phyloP scores from a whole-genome alignment of 2,797 vertebrate species.

The Channa striata region DNA sequence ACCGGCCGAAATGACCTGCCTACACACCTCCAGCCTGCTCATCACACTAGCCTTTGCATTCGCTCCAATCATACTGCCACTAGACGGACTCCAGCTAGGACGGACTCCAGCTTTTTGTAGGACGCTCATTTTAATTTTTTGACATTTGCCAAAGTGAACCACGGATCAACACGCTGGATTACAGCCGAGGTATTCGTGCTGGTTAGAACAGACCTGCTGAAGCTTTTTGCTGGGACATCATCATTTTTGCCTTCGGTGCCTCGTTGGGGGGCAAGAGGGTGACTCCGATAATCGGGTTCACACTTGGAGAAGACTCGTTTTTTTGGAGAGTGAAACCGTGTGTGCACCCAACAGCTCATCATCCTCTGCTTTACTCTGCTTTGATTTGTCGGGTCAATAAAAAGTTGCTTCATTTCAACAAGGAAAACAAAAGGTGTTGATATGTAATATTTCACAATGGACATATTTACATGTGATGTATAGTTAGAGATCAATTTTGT shows the following conservation, averaged over 20 bases:
- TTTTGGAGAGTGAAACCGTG: conserved; percentile 33
- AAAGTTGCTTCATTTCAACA: conserved; percentile 28
- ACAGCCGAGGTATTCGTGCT: conserved; percentile 32
- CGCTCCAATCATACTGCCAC: conserved; percentile 22
- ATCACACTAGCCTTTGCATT: conserved; percentile 54
- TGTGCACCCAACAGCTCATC: conserved; percentile 20
- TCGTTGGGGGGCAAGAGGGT: conserved; percentile 42
- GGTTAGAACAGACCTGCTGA: conserved; percentile 36
- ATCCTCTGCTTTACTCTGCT: conserved; percentile 44
- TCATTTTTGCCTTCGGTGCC: conserved; percentile 47
- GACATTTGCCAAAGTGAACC: no score
- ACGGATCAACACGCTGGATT: conserved; percentile 38
- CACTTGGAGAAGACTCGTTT: conserved; percentile 20
- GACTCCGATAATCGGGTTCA: conserved; percentile 42
- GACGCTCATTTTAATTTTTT: no score
- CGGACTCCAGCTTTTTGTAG: conserved; percentile 55
- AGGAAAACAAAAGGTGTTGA: conserved; percentile 32
- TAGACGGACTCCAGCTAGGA: conserved; percentile 16
- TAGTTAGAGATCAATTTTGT: conserved; percentile 55
- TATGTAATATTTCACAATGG: conserved; percentile 20
- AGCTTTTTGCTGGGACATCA: conserved; percentile 32
- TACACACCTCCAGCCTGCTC: conserved; percentile 48
- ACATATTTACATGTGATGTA: conserved; percentile 37
- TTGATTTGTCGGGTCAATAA: conserved; percentile 35
- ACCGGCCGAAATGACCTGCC: conserved; percentile 30